Conservation (phyloP, 2,888 invertebrate species). For the Piscicola geometra region DNA sequence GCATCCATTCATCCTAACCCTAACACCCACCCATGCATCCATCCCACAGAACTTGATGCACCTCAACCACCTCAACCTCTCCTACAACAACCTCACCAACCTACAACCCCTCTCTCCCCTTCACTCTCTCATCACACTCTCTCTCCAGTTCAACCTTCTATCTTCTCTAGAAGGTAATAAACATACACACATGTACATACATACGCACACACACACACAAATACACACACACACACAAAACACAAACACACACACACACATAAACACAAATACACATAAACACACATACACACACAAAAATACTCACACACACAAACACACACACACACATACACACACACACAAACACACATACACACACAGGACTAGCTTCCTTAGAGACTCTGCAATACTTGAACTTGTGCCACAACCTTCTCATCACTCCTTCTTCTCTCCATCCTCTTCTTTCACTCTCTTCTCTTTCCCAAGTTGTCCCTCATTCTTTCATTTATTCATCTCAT, state of each 20-base stretch:
- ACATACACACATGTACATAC: no score
- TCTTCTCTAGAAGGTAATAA: conserved; percentile 15
- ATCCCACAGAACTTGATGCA: not conserved
- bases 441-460: not conserved
- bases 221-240: no score
- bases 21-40: not conserved
- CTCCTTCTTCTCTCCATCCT: not conserved
- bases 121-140: not conserved
- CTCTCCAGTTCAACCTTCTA: conserved; percentile 23
- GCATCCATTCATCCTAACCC: not conserved
- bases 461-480: not conserved
- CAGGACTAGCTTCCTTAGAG: not conserved
- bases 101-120: conserved; percentile 13
- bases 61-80: not conserved
- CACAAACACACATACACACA: no score
- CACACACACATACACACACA: no score
- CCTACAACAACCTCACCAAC: conserved; percentile 20
- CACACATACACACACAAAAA: not conserved
- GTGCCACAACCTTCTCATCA: not conserved
- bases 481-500: no score
- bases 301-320: no score
- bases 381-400: not conserved
- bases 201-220: no score
- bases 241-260: no score
- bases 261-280: no score